phyloP scores from a whole-genome alignment of 2,888 invertebrate genomes.

The Callyntrura guangdongensis region DNA sequence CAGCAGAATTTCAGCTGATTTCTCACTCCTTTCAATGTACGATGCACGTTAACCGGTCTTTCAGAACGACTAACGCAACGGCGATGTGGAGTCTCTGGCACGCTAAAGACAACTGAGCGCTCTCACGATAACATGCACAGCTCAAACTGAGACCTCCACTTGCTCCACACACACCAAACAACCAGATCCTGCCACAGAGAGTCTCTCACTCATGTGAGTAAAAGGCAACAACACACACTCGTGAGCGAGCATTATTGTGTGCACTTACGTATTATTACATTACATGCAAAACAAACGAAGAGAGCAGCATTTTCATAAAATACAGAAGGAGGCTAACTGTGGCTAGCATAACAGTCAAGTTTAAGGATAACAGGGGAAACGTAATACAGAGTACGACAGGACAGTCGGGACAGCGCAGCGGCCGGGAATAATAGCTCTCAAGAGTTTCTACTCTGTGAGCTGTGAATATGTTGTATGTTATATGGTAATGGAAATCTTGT shows the following conservation, averaged over 20 bases:
- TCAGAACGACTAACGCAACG: constrained; percentile 73
- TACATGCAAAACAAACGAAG: too few relatives aligned
- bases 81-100: constrained; percentile 81
- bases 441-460: too few relatives aligned
- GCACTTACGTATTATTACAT: too few relatives aligned
- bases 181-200: too few relatives aligned
- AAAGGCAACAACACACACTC: too few relatives aligned
- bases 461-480: not conserved
- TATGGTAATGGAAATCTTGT: too few relatives aligned
- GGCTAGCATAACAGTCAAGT: constrained; percentile 73
- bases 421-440: too few relatives aligned
- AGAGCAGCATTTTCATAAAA: too few relatives aligned
- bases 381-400: constrained; percentile 30
- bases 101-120: constrained; percentile 78
- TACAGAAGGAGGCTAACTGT: too few relatives aligned
- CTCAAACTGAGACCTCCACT: constrained; percentile 47
- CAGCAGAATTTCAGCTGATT: constrained; percentile 47
- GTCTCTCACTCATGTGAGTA: too few relatives aligned
- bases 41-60: constrained; percentile 79
- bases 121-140: constrained; percentile 59
- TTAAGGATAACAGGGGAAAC: constrained; percentile 66
- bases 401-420: constrained; percentile 1
- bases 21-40: not conserved
- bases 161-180: too few relatives aligned
- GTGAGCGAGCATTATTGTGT: too few relatives aligned